Evolutionary conservation across 2,888 invertebrate genomes (phyloP).

Genomic region (Poecilus cupreus): DNA sequence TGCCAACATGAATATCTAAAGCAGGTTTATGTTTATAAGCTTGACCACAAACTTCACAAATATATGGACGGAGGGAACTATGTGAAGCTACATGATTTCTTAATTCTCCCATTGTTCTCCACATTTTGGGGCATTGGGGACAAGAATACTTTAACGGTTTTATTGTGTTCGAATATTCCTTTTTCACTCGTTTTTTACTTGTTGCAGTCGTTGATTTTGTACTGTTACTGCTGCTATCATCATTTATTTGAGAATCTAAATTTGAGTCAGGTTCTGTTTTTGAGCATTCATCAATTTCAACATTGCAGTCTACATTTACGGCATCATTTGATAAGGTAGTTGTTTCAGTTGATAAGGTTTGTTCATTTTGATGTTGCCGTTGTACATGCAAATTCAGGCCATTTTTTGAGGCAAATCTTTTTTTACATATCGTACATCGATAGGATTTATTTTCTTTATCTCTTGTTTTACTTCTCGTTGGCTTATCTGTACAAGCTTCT

Average conservation of each 20-base stretch:
- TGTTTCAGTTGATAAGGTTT: constrained; percentile 47
- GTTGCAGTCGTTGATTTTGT: constrained; percentile 26
- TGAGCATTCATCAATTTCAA: constrained; percentile 10
- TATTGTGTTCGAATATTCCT: constrained; percentile 51
- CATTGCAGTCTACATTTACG: constrained; percentile 41
- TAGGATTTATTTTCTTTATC: constrained; percentile 52
- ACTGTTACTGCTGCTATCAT: constrained; percentile 42
- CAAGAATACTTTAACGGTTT: constrained; percentile 65
- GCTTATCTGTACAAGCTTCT: constrained; percentile 15
- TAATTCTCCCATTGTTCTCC: constrained; percentile 66
- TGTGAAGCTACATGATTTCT: constrained; percentile 67
- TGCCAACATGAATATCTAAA: constrained; percentile 73
- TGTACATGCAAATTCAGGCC: constrained; percentile 60
- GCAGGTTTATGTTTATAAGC: constrained; percentile 74
- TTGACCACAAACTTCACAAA: constrained; percentile 75
- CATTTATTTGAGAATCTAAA: constrained; percentile 33
- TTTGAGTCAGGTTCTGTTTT: constrained; percentile 21
- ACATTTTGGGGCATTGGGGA: constrained; percentile 66
- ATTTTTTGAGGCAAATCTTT: constrained; percentile 60
- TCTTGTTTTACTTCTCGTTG: constrained; percentile 45
- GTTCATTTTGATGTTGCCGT: constrained; percentile 59
- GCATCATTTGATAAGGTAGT: constrained; percentile 45
- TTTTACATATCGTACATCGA: constrained; percentile 57
- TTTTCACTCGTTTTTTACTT: constrained; percentile 59
- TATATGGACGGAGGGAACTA: constrained; percentile 67